Percentiles rank a stretch among this genome's conserved stretches.
These are phyloP conservation scores for Morpho deidamia DNA, from an alignment of 2,888 invertebrate genomes.

Conservation along the genomic window DNA sequence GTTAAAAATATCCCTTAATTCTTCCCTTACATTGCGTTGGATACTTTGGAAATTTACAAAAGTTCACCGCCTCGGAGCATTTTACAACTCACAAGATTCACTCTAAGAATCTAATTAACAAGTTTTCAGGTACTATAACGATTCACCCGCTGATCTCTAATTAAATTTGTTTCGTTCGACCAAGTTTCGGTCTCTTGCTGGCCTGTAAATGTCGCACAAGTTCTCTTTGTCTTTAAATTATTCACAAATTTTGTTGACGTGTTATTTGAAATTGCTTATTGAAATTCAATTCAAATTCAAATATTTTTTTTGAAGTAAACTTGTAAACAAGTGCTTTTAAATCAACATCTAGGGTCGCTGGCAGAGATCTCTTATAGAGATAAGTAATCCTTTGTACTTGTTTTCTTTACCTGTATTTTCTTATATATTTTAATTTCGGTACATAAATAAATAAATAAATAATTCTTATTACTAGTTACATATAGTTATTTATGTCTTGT, in stretches of 20 bases:
- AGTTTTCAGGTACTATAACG: constrained; percentile 28
- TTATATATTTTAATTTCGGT: too few relatives aligned
- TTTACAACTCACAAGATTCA: constrained; percentile 31
- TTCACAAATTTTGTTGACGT: constrained; percentile 12
- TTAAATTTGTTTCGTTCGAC: constrained; percentile 32
- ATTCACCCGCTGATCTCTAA: constrained; percentile 28
- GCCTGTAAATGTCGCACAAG: constrained; percentile 18
- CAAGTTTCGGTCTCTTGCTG: constrained; percentile 17
- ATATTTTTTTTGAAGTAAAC: too few relatives aligned
- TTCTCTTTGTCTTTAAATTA: constrained; percentile 14
- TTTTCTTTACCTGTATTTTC: too few relatives aligned
- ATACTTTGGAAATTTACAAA: constrained; percentile 13
- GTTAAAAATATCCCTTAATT: too few relatives aligned
- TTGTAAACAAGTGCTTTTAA: too few relatives aligned
- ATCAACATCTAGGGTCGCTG: too few relatives aligned
- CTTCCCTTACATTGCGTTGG: not conserved
- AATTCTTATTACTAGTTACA: too few relatives aligned
- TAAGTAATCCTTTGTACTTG: too few relatives aligned
- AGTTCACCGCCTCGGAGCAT: constrained; percentile 19
- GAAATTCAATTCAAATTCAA: too few relatives aligned
- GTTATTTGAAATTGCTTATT: constrained; percentile 1
- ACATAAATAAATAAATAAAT: too few relatives aligned
- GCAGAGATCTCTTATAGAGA: too few relatives aligned
- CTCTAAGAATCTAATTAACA: constrained; percentile 29
- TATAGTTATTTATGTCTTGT: too few relatives aligned